phyloP scores from a whole-genome alignment of 2,113 vertebrate genomes.

The Rhynchomys soricoides region DNA sequence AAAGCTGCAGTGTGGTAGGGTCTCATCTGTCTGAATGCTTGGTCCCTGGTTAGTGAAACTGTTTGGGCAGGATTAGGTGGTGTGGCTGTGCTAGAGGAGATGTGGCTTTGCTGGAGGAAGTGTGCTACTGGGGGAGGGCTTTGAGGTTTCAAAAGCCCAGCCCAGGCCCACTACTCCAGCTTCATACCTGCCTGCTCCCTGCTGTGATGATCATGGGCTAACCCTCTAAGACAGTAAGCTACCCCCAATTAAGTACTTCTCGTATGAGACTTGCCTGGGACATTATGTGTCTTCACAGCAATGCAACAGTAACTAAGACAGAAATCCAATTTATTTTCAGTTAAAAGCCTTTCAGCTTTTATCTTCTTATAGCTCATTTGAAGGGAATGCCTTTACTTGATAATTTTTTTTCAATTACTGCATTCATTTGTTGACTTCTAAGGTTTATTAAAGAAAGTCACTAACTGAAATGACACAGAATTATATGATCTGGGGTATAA shows the following conservation, averaged over 20 bases:
- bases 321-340: not conserved
- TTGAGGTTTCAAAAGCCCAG: not conserved
- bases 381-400: constrained; percentile 6
- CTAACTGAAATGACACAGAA: not conserved
- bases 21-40: not conserved
- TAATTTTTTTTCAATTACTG: not conserved
- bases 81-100: not conserved
- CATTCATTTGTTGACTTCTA: not conserved
- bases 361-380: constrained; percentile 6
- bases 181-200: not conserved
- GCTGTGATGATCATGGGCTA: not conserved
- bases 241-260: not conserved
- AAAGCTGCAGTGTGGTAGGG: not conserved
- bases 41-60: not conserved
- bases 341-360: not conserved
- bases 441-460: constrained; percentile 25
- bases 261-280: not conserved
- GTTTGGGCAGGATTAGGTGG: not conserved
- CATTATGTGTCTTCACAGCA: not conserved
- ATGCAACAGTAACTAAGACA: not conserved
- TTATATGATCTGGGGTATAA: not conserved
- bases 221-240: not conserved
- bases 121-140: not conserved
- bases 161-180: too few species aligned
- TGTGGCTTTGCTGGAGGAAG: not conserved